These are phyloP conservation scores for Cyclina sinensis DNA, from an alignment of 1,140 invertebrate genomes.

Conservation along the genomic window DNA sequence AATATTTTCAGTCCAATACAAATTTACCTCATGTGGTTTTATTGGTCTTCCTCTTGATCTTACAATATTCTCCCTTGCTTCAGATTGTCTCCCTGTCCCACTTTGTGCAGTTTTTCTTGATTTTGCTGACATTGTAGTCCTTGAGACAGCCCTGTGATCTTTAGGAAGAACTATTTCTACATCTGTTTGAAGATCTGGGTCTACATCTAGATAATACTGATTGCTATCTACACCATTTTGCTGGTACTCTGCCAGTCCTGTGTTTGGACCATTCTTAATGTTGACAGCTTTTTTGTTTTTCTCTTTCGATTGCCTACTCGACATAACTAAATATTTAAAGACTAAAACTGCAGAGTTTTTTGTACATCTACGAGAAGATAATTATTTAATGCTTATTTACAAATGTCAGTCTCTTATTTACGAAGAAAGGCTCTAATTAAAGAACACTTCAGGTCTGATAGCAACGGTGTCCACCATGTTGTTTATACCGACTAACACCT, in stretches of 20 bases:
- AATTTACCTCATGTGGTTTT: constrained; percentile 63
- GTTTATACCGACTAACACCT: constrained; percentile 57
- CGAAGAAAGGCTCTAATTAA: background rate
- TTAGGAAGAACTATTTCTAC: constrained; percentile 38
- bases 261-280: constrained; percentile 7
- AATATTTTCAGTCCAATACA: no score
- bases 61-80: constrained; percentile 41
- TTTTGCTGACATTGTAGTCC: constrained; percentile 46
- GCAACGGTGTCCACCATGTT: constrained; percentile 68
- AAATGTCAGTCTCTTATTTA: background rate
- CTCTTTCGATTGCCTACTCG: background rate
- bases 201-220: constrained; percentile 34
- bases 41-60: constrained; percentile 60
- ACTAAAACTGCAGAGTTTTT: background rate
- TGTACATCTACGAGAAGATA: no score
- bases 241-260: constrained; percentile 7
- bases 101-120: constrained; percentile 51
- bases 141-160: background rate
- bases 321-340: no score
- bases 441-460: constrained; percentile 15
- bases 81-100: background rate
- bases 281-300: background rate
- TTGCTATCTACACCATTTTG: constrained; percentile 42
- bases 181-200: constrained; percentile 60
- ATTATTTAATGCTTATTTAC: no score